Evolutionary conservation across 2,888 invertebrate species (phyloP).

Genomic region (Xylota sylvarum): DNA sequence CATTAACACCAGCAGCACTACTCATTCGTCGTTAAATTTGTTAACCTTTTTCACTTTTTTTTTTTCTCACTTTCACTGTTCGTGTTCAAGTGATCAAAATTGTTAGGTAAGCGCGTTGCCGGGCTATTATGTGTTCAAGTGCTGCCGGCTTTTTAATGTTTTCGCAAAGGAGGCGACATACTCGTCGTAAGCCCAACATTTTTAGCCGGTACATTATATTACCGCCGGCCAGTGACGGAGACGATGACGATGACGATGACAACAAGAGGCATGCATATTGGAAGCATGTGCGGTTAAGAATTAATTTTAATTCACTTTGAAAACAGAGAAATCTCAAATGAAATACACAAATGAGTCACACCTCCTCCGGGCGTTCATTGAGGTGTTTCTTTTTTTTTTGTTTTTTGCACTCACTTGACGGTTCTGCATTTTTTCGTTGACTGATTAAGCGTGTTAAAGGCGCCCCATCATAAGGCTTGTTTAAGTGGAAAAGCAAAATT

Average conservation of each 20-base stretch:
- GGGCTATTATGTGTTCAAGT: constrained; percentile 61
- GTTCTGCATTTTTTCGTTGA: constrained; percentile 12
- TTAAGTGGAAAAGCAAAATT: constrained; percentile 22
- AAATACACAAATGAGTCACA: constrained; percentile 44
- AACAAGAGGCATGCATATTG: constrained; percentile 16
- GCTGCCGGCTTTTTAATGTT: constrained; percentile 51
- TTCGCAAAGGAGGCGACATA: constrained; percentile 46
- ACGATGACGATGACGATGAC: constrained; percentile 14
- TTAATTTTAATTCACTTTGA: constrained; percentile 39
- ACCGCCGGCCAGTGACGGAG: constrained; percentile 12
- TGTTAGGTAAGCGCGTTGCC: constrained; percentile 54
- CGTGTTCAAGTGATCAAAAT: constrained; percentile 69
- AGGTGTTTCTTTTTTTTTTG: not conserved
- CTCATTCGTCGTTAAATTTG: constrained; percentile 33
- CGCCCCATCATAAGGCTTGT: not conserved
- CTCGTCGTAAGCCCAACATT: constrained; percentile 31
- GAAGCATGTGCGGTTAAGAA: constrained; percentile 45
- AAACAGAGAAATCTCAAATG: constrained; percentile 30
- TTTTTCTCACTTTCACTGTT: constrained; percentile 70
- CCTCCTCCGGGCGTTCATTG: constrained; percentile 12
- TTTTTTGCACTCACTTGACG: constrained; percentile 6
- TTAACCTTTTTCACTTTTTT: constrained; percentile 34
- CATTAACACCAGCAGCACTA: not conserved
- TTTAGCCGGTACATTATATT: constrained; percentile 27
- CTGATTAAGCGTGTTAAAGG: constrained; percentile 7